These are phyloP conservation scores for Diacarnus erythraeanus DNA, from an alignment of 37 sponge, comb jelly and placozoan genomes.

Conservation along the genomic window DNA sequence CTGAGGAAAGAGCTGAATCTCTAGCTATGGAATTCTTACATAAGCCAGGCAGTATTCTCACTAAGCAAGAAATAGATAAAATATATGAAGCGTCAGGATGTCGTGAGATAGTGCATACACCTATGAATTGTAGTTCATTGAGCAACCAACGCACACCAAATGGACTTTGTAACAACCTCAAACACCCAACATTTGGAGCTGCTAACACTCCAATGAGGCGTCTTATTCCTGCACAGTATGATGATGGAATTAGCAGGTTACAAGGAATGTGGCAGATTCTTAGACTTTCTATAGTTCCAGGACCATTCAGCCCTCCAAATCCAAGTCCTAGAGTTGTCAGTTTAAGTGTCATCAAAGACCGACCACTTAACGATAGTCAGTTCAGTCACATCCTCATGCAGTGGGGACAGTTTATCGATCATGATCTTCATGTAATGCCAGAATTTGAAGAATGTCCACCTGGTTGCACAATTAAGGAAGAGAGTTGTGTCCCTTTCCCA, in stretches of 20 bases:
- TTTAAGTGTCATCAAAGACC: constrained; percentile 34
- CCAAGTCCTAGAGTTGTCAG: constrained; percentile 74
- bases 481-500: constrained; percentile 40
- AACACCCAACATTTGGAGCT: constrained; percentile 54
- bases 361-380: neutral
- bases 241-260: constrained; percentile 42
- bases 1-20: too few species aligned
- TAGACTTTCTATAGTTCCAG: neutral
- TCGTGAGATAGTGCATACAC: neutral
- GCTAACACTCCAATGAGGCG: constrained; percentile 39
- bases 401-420: constrained; percentile 84
- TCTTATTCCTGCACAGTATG: constrained; percentile 61
- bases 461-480: too few species aligned
- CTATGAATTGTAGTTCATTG: too few species aligned
- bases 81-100: constrained; percentile 17
- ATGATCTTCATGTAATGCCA: constrained; percentile 67
- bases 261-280: constrained; percentile 23
- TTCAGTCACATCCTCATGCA: constrained; percentile 77
- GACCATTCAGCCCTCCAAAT: constrained; percentile 38
- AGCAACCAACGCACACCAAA: constrained; percentile 69
- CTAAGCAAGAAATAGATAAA: constrained; percentile 16
- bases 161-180: constrained; percentile 89
- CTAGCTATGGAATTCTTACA: constrained; percentile 29
- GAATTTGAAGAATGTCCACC: constrained; percentile 20
- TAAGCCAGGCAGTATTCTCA: constrained; percentile 39